Base-by-base conservation (phyloP, 2,113 vertebrate genomes). In the Dicerorhinus sumatrensis region DNA sequence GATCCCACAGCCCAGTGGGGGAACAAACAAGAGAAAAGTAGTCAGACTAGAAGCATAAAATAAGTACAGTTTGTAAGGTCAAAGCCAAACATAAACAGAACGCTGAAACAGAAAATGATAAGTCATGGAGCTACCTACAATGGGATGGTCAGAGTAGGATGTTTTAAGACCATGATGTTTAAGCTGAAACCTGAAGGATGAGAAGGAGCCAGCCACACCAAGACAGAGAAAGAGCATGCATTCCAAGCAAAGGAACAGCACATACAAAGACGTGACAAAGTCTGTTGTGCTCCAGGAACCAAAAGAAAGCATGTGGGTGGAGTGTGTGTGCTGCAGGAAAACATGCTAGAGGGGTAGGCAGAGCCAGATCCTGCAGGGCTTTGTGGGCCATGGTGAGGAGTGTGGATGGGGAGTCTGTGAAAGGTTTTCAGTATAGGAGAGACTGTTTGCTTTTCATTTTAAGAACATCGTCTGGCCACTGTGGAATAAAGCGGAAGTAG, bases 11-110 rank as follows among this genome's bases (percentile, higher is more conserved):
- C n/a, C 91, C 81, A 95, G 0, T 17, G 17, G 8, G 16, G 42
- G 39, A 83, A 18, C 21, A 39, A 67, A 20, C 33, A 48, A 90
- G 85, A 94, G 48, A 89, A 29, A 70, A 56, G 51, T 27, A 75
- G 77, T 82, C 73, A 87, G 91, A 83, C 16, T 12, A 21, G 67
- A 93, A 81, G 60, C 31, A 82, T 76, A 63, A 92, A 94, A 27
- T 20, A 85, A 63, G 20, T 69, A 56, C 6, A 67, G 12, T 31
- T 3, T 70, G 3, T 60, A 76, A 85, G 46, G 67, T 75, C 70
- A 95, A 85, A 89, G 63, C 29, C 29, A 80, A 88, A 89, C 10
- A 8, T n/a, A 62, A 62, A 58, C 73, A 73, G 21, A 25, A 67
- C 25, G 48, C 25, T 89, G 14, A 46, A 73, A 48, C 0, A 83